These are phyloP conservation scores for Phataginus tetradactyla DNA, from an alignment of 2,797 vertebrate species.

Conservation along the genomic window DNA sequence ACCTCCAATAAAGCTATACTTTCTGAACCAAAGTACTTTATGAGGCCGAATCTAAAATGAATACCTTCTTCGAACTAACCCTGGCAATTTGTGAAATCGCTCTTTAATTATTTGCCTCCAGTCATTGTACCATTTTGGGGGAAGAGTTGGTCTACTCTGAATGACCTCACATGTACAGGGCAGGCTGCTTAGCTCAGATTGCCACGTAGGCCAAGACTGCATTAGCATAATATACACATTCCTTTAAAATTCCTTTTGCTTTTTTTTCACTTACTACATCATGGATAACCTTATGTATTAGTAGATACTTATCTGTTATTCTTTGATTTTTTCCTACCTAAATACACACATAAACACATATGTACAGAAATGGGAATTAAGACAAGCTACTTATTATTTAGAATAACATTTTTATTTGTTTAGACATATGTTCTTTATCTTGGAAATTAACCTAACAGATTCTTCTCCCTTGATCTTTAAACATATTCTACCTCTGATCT, in stretches of 20 bases:
- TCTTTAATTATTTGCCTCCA: conserved; percentile 41
- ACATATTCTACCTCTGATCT: background rate
- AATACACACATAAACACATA: background rate
- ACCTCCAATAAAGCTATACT: background rate
- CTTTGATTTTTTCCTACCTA: background rate
- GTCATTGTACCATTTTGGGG: background rate
- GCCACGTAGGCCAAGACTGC: background rate
- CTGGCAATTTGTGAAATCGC: background rate
- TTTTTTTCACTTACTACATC: background rate
- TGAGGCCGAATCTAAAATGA: conserved; percentile 2
- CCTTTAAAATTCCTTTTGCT: background rate
- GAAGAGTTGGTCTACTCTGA: background rate
- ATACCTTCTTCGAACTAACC: background rate
- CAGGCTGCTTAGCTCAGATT: background rate
- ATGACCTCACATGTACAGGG: background rate
- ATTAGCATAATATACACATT: background rate
- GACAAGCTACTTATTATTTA: background rate
- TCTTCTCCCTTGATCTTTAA: background rate
- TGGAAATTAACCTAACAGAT: background rate
- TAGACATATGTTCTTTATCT: background rate
- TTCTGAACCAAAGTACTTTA: background rate
- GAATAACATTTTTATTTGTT: background rate
- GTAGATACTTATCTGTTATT: background rate
- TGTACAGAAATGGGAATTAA: background rate
- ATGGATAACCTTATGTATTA: background rate